These are phyloP conservation scores for Falco columbarius DNA, from an alignment of 2,797 vertebrate species.

Conservation along the genomic window DNA sequence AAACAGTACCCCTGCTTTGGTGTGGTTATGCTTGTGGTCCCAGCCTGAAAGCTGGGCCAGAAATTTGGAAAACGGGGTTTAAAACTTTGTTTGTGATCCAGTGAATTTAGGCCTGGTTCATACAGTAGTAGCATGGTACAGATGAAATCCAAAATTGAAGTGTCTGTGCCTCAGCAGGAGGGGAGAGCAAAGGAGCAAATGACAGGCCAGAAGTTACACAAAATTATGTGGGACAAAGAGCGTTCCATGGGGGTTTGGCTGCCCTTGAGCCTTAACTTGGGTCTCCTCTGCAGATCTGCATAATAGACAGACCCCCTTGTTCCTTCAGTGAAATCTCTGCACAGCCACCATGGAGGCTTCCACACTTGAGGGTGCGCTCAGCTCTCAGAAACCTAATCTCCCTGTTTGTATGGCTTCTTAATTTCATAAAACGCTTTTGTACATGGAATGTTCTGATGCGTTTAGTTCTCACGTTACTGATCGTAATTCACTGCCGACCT, in stretches of 20 bases:
- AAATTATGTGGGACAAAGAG: fast-evolving
- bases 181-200: not conserved
- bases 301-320: not conserved
- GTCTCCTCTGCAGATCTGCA: no score
- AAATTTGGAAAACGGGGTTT: not conserved
- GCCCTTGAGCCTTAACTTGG: not conserved
- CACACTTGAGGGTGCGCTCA: not conserved
- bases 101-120: not conserved
- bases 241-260: not conserved
- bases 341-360: fast-evolving
- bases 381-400: not conserved
- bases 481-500: not conserved
- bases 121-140: fast-evolving
- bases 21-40: not conserved
- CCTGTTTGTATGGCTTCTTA: not conserved
- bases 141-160: not conserved
- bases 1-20: not conserved
- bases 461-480: not conserved
- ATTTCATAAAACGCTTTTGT: not conserved
- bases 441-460: not conserved
- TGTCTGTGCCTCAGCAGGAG: not conserved
- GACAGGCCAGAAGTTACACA: not conserved
- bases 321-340: not conserved
- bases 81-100: not conserved
- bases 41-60: not conserved